Conservation (phyloP, 2,888 invertebrate genomes). For the Spialia ferax region DNA sequence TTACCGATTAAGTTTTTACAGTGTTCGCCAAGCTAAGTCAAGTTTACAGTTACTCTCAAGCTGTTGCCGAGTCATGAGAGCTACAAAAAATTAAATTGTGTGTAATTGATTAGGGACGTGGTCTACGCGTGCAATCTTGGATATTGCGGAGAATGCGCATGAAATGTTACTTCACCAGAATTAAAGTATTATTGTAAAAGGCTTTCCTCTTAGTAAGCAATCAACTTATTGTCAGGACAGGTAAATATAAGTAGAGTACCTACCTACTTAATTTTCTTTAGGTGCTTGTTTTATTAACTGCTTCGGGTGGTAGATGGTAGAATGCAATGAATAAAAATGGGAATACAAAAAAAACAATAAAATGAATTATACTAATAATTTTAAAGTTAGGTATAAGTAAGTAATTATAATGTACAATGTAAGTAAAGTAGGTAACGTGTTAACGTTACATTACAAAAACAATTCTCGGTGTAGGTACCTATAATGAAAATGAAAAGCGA, state of each 20-base stretch:
- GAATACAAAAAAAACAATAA: too few species aligned
- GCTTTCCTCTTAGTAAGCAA: not conserved
- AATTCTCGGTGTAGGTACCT: too few species aligned
- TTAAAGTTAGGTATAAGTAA: too few species aligned
- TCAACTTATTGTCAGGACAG: not conserved
- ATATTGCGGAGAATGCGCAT: constrained; percentile 5
- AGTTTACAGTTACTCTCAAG: constrained; percentile 75
- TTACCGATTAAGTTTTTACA: constrained; percentile 82
- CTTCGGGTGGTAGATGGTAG: too few species aligned
- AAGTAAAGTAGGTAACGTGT: too few species aligned
- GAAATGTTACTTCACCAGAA: constrained; percentile 2
- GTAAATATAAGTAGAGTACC: not conserved
- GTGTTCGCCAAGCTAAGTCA: constrained; percentile 66
- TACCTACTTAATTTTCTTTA: too few species aligned
- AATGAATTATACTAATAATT: too few species aligned
- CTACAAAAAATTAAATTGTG: constrained; percentile 67
- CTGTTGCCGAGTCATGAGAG: constrained; percentile 71
- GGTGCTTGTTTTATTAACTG: too few species aligned
- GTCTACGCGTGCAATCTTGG: constrained; percentile 44
- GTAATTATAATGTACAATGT: too few species aligned
- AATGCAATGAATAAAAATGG: too few species aligned
- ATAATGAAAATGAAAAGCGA: too few species aligned
- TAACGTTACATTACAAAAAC: too few species aligned
- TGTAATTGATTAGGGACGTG: constrained; percentile 52
- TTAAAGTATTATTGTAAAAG: not conserved